Evolutionary conservation across 2,797 vertebrate genomes (phyloP).

Genomic region (Cacajao melanocephalus): DNA sequence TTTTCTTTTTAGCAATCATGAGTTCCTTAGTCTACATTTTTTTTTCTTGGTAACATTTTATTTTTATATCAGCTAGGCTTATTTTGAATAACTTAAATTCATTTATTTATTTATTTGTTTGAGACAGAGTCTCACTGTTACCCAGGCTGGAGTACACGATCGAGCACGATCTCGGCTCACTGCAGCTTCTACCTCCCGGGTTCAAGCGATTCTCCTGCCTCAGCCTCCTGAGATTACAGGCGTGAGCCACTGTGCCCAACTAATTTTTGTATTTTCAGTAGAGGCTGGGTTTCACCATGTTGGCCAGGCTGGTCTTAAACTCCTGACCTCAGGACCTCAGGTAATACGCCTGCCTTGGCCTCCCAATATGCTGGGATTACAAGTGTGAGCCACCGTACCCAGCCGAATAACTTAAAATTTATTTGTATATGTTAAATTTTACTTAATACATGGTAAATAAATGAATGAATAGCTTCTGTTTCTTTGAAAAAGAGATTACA

Average conservation of each 20-base stretch:
- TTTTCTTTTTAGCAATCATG: not conserved
- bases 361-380: no score
- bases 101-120: not conserved
- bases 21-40: constrained; percentile 10
- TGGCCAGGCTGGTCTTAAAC: not conserved
- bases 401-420: constrained; percentile 7
- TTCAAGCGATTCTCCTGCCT: not conserved
- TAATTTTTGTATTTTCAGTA: not conserved
- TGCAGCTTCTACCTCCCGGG: not conserved
- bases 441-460: constrained; percentile 33
- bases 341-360: no score
- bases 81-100: constrained; percentile 40
- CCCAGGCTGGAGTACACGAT: not conserved
- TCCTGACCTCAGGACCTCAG: no score
- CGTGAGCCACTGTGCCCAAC: not conserved
- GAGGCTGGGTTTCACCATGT: not conserved
- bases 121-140: not conserved
- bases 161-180: not conserved
- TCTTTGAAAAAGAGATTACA: constrained; percentile 24
- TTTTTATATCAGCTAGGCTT: constrained; percentile 46
- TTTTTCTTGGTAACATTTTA: not conserved
- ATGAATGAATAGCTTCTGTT: constrained; percentile 24
- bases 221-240: not conserved
- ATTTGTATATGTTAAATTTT: constrained; percentile 34
- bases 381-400: no score